phyloP scores from a whole-genome alignment of 2,113 vertebrate species.

The Chauna torquata region DNA sequence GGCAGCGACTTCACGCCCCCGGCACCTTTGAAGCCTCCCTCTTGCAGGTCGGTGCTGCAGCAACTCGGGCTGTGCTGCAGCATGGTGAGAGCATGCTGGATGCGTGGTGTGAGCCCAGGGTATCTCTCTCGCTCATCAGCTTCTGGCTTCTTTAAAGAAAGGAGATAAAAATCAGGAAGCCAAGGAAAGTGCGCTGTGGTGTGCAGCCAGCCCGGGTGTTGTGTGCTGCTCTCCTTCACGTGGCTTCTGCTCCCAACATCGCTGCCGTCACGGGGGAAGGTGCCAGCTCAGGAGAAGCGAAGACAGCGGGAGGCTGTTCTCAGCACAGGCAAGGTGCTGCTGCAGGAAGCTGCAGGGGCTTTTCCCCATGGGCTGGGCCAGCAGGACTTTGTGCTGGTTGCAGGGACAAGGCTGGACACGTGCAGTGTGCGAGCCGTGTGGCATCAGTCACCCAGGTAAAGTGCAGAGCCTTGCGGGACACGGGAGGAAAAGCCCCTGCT shows the following conservation, averaged over 20 bases:
- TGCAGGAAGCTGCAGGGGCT: background rate
- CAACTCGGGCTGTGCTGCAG: background rate
- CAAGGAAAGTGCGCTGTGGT: background rate
- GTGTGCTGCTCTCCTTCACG: rapidly evolving
- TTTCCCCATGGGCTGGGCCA: rapidly evolving
- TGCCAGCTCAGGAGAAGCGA: rapidly evolving
- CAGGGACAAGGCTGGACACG: no score
- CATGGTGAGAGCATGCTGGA: rapidly evolving
- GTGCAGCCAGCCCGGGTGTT: rapidly evolving
- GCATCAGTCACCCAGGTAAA: background rate
- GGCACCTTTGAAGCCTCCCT: background rate
- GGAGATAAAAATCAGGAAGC: background rate
- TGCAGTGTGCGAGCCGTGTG: rapidly evolving
- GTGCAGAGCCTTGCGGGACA: rapidly evolving
- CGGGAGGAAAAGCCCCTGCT: rapidly evolving
- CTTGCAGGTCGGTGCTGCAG: background rate
- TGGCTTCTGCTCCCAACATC: background rate
- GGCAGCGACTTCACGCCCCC: background rate
- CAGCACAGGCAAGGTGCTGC: background rate
- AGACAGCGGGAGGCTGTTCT: background rate
- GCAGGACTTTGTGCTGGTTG: background rate
- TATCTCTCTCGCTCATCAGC: background rate
- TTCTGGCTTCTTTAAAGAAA: background rate
- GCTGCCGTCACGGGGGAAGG: rapidly evolving
- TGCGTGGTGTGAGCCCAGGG: rapidly evolving